These are phyloP conservation scores for Megalops atlanticus DNA, from an alignment of 2,113 vertebrate species.

Conservation along the genomic window DNA sequence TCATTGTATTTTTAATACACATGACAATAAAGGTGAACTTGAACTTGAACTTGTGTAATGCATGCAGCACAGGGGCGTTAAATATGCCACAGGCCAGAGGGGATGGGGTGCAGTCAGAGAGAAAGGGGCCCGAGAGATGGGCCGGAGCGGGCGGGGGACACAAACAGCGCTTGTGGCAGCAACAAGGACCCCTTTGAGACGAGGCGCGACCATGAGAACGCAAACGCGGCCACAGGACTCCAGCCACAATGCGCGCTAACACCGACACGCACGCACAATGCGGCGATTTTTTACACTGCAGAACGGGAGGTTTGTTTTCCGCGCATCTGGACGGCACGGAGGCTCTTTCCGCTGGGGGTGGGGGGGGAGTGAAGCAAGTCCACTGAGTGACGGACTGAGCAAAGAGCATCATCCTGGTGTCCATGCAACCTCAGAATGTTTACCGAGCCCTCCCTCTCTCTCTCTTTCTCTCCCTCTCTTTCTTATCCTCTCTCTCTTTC, in stretches of 20 bases:
- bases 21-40: no score
- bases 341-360: neutral
- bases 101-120: neutral
- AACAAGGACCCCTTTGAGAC: neutral
- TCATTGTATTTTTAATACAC: no score
- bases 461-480: neutral
- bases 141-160: neutral
- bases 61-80: neutral
- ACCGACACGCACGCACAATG: neutral
- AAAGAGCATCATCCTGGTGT: neutral
- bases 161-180: neutral
- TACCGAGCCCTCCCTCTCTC: no score
- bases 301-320: neutral
- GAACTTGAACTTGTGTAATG: no score
- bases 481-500: neutral
- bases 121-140: neutral
- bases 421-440: no score
- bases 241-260: neutral
- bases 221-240: no score
- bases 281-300: neutral
- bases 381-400: neutral
- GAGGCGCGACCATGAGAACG: neutral
- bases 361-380: neutral
- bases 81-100: neutral
- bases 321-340: neutral